Base-by-base conservation (phyloP, 2,888 invertebrate genomes). In the Zaprionus bogoriensis region DNA sequence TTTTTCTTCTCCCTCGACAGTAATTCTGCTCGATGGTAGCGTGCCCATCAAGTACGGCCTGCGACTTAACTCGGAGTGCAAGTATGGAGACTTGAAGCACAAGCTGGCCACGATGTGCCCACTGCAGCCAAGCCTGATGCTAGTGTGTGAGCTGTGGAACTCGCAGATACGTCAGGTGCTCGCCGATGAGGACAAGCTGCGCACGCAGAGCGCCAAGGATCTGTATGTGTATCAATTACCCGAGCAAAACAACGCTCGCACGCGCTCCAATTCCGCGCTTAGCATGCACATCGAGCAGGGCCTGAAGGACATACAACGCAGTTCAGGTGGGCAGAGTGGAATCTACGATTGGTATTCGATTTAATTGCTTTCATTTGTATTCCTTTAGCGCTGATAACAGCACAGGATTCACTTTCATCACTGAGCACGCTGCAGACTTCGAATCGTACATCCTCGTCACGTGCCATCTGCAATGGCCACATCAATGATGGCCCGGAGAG, bases 21-120 rank as follows among this genome's bases (percentile, higher is more conserved):
- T 96, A 12, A 93, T 96, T 57, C 91, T 94, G n/a, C 91, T 95
- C 69, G 96, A 97, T 90, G 97, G 97, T 0, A 94, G 95, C 14
- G 94, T 95, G 47, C 98, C 98, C 0, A 92, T 95, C 0, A 95
- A 96, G 88, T 98, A 97, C 89, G 97, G 97, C 1, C 92, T 97
- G 63, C 92, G 96, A 1, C 92, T 97, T 20, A 95, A 95, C 89
- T 95, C 96, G 5, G 97, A 97, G 76, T 96, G 95, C 64, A 95
- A 95, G 44, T 96, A 96, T 84, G 87, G 92, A n/a, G 94, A 95
- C 59, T 90, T 97, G 38, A 97, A 96, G 91, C 93, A 93, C 67
- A 94, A 95, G 67, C 91, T 97, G 17, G 92, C 93, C 2, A 92
- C 92, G 7, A 89, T 95, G 52, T 94, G 95, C 75, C 93, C 93